Evolutionary conservation across 2,113 vertebrate species (phyloP), one percentile per base, ranked within the genome.

Genomic region (Cyprinodon tularosa): DNA sequence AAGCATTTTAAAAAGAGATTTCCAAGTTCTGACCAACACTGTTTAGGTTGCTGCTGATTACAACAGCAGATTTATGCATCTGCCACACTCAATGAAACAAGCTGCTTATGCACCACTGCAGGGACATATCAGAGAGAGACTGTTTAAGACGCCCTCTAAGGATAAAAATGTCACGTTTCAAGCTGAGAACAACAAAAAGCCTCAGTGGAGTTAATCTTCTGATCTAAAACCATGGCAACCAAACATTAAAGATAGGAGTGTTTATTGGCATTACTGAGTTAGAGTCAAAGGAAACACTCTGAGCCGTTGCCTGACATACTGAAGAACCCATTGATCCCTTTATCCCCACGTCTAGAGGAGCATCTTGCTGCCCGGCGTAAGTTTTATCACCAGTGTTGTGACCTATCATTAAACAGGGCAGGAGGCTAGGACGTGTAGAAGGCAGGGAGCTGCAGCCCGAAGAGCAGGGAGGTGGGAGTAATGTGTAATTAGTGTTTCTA

Each of bases 401-500:
- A 84, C 76, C 74, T 42, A 63, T 80, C 83, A 85, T 92, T 85
- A 88, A 83, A 67, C 77, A 71, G 39, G 44, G 53, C 62, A 74
- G 63, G n/a, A 68, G 69, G 79, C 29, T 69, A 74, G 68, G 69
- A 71, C 62, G 60, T 37, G 38, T 65, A 78, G 29, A 68, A 57
- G 57, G 59, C 61, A 60, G 72, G 62, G 78, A 38, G 60, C 76
- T 45, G 62, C 76, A 76, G 85, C 77, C 68, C 74, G 68, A 78
- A 68, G 66, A 78, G 77, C 80, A 47, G 66, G 42, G 65, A 78
- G 70, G 39, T 69, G 72, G 62, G 67, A 53, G 67, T 63, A 13
- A 71, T 61, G 81, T 71, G 76, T 90, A 93, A 92, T 93, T 91
- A 87, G 82, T 76, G 62, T 87, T 86, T 82, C 81, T 76, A 72